Conservation (phyloP, 1,140 invertebrate genomes). For the Bicyclus anynana region DNA sequence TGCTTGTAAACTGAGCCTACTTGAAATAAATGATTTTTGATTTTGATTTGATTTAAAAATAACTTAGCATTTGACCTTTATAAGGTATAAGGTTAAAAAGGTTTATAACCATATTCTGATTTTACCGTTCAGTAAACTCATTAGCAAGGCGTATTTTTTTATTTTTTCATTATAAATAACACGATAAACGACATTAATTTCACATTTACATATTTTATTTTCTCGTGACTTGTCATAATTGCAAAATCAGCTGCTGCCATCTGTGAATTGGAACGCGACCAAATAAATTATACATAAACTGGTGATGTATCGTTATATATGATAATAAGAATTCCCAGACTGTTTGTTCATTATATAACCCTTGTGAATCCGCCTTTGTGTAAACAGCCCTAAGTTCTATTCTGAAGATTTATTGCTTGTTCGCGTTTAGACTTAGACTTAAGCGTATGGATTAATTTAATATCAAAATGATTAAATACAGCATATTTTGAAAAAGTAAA, state of each 20-base stretch:
- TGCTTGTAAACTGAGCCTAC: too few relatives aligned
- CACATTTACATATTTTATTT: not conserved
- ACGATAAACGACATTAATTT: not conserved
- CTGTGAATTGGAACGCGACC: constrained; percentile 7
- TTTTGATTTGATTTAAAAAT: too few relatives aligned
- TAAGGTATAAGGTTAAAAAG: too few relatives aligned
- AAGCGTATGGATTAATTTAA: not conserved
- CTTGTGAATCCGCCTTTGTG: not conserved
- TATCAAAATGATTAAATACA: too few relatives aligned
- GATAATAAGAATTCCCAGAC: not conserved
- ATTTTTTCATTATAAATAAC: not conserved
- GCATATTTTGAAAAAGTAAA: too few relatives aligned
- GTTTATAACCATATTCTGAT: too few relatives aligned
- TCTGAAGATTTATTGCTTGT: not conserved
- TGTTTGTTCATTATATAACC: constrained; percentile 1
- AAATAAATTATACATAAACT: constrained; percentile 6
- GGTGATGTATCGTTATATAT: constrained; percentile 1
- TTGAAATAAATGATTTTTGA: too few relatives aligned
- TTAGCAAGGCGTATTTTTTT: too few relatives aligned
- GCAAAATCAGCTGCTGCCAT: constrained; percentile 2
- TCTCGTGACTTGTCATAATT: not conserved
- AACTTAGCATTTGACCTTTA: too few relatives aligned
- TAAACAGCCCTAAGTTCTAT: not conserved
- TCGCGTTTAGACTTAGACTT: not conserved
- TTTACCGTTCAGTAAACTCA: too few relatives aligned